Percentiles rank a stretch among this genome's conserved stretches.
phyloP scores from a whole-genome alignment of 2,797 vertebrate genomes.

The Aeoliscus strigatus region DNA sequence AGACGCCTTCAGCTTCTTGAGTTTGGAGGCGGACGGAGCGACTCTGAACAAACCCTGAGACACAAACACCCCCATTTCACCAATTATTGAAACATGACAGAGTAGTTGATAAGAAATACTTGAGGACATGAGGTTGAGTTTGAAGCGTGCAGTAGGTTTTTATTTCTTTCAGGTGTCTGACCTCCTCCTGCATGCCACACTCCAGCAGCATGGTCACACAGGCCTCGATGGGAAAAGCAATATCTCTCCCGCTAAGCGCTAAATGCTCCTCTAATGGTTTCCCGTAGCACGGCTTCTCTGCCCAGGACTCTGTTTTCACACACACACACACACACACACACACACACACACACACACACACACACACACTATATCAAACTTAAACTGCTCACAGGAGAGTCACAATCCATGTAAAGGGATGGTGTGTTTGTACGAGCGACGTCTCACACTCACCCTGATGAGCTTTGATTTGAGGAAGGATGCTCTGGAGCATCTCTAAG shows the following conservation, averaged over 20 bases:
- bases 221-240: conserved; percentile 95
- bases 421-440: too few species aligned
- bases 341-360: too few species aligned
- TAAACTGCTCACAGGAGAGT: too few species aligned
- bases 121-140: conserved; percentile 22
- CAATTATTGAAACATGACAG: too few species aligned
- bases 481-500: conserved; percentile 85
- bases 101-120: too few species aligned
- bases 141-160: neutral
- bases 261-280: conserved; percentile 95
- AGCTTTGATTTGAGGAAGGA: conserved; percentile 95
- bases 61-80: too few species aligned
- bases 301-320: conserved; percentile 87
- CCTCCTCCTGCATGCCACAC: conserved; percentile 98
- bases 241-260: conserved; percentile 89
- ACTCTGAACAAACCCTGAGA: conserved; percentile 92
- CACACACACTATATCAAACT: too few species aligned
- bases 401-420: too few species aligned
- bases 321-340: too few species aligned
- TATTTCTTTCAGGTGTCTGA: too few species aligned
- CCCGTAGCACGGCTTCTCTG: conserved; percentile 96
- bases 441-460: conserved; percentile 96
- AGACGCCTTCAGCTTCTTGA: conserved; percentile 97
- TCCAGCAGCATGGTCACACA: conserved; percentile 98
- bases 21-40: conserved; percentile 94